phyloP scores from a whole-genome alignment of 2,888 invertebrate genomes.

The Polia nebulosa region DNA sequence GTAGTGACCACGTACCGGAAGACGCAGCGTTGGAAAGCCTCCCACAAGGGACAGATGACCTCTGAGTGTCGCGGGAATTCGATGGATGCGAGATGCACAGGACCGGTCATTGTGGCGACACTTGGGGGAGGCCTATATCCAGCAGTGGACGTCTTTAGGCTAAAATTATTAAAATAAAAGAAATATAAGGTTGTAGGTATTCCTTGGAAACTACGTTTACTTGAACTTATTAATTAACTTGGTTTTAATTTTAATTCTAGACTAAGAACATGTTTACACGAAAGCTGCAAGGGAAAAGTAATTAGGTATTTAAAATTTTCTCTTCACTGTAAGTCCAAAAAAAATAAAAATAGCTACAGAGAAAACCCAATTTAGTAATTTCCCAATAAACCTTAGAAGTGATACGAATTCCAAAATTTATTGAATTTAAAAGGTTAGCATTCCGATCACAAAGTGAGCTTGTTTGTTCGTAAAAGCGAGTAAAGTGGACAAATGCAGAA shows the following conservation, averaged over 20 bases:
- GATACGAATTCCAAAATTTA: constrained; percentile 63
- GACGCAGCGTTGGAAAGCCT: no score
- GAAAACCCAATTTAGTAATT: constrained; percentile 59
- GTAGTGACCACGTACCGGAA: no score
- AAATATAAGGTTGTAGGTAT: no score
- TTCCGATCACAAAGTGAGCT: constrained; percentile 82
- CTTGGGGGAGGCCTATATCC: no score
- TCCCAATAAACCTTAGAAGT: constrained; percentile 51
- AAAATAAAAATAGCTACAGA: constrained; percentile 4
- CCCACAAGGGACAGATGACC: no score
- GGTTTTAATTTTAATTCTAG: not conserved
- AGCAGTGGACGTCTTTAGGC: no score
- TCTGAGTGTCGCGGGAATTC: no score
- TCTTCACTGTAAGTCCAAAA: not conserved
- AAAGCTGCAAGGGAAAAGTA: not conserved
- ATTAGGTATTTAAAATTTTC: not conserved
- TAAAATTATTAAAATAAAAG: no score
- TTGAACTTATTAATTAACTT: no score
- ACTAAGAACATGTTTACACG: not conserved
- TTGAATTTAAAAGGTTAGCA: constrained; percentile 77
- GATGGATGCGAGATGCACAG: no score
- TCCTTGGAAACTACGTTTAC: no score
- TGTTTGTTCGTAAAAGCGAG: constrained; percentile 87
- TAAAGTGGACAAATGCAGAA: constrained; percentile 85
- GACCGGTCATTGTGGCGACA: no score